A percentile compares a stretch with the other conserved stretches of the same genome.
Conservation (phyloP, 2,797 vertebrate genomes). For the Pipistrellus kuhlii region DNA sequence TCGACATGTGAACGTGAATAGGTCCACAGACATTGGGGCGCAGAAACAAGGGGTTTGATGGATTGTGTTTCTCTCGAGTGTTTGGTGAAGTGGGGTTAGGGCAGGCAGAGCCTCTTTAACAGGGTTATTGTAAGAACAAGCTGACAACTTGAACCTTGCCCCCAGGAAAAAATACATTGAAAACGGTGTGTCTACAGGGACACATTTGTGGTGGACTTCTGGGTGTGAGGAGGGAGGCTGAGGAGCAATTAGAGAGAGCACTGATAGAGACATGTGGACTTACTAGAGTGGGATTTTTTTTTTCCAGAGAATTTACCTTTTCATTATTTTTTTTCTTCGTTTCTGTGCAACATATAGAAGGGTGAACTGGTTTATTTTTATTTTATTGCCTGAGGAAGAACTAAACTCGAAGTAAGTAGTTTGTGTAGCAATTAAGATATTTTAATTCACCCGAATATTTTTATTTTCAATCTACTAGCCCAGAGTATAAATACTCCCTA, state of each 20-base stretch:
- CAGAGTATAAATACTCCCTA: neutral
- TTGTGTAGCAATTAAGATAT: neutral
- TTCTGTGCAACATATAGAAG: neutral
- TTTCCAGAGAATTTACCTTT: neutral
- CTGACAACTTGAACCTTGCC: slow-evolving; percentile 1
- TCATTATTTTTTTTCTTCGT: neutral
- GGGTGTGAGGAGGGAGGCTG: too few species aligned
- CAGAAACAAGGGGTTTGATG: neutral
- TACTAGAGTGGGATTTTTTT: neutral
- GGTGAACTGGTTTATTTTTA: slow-evolving; percentile 17
- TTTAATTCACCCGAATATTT: neutral
- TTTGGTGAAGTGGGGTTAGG: neutral
- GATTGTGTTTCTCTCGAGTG: neutral
- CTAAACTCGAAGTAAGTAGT: slow-evolving; percentile 1
- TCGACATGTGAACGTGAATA: slow-evolving; percentile 7
- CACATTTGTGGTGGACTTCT: neutral
- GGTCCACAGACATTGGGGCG: neutral
- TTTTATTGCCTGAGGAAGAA: neutral
- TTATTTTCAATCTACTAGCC: neutral
- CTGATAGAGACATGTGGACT: neutral
- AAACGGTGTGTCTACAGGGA: neutral
- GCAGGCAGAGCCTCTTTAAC: neutral
- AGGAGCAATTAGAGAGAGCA: too few species aligned
- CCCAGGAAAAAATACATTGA: neutral
- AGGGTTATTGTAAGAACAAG: neutral